Base-by-base conservation (phyloP, 1,140 invertebrate species). In the Cydia amplana region DNA sequence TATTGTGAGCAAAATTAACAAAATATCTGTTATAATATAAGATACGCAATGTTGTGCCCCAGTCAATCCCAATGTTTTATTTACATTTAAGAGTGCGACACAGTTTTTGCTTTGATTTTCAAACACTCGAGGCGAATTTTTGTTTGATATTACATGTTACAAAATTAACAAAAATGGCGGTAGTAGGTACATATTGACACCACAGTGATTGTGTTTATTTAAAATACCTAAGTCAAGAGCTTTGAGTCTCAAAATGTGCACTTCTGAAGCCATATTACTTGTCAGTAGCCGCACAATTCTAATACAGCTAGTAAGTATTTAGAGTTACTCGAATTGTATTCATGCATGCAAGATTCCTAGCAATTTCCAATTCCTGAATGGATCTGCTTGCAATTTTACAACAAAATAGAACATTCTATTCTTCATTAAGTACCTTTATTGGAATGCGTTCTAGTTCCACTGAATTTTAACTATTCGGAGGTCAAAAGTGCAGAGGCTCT, bases 41-140 rank as follows among this genome's bases (percentile, higher is more conserved):
- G 79, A 94, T 94, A 94, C 94, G 95, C 95, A 95, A 95, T 96
- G 95, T 96, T 96, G 96, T 96, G 95, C 96, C 96, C 96, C 95
- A 94, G 93, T 93, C 91, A 84, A 86, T 93, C 91, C 93, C 85
- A 85, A 88, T 92, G 88, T 93, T 93, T 92, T 93, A 90, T 93
- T 93, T 93, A 86, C 77, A 85, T 85, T 75, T 89, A 78, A 89
- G 80, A 87, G 82, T 88, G 85, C 91, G 82, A 76, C 89, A 89
- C 85, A 79, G 79, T 85, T 88, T 85, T 83, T 79, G 72, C 81
- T 88, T 90, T 85, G 77, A 79, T 87, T 86, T 87, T 76, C 78
- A 85, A 85, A 81, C 83, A 83, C 78, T 65, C 9, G 73, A 23
- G 7, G 18, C 46, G 23, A 51, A 23, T 73, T 73, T 73, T 51